Base-by-base conservation (phyloP, 2,888 invertebrate genomes). In the Drosophila rellima region DNA sequence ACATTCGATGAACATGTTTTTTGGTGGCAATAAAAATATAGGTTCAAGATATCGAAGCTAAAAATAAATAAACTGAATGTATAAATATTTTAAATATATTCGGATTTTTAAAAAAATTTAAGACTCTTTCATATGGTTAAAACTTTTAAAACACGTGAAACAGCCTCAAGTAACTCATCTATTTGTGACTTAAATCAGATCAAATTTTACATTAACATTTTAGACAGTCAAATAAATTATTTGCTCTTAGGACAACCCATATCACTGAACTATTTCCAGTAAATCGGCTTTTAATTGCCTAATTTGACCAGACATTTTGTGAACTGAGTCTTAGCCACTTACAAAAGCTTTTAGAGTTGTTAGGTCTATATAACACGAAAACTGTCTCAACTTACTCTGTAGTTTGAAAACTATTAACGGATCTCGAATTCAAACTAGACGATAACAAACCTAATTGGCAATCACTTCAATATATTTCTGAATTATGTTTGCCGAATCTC, bases 21-120 rank as follows among this genome's bases (percentile, higher is more conserved):
- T 23, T 31, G 17, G 15, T 18, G 10, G 33, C 39, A 52, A 48
- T 61, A 15, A 35, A 55, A 51, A 56, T 40, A 74, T 64, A 70
- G n/a, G n/a, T 45, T 29, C 18, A 18, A 33, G 18, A 55, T 8
- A 39, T 31, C 18, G 1, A 1, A 15, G 50, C 66, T 75, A 78
- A 61, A 78, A 66, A 84, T 74, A 79, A 56, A 56, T 40, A 17
- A 31, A n/a, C 15, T 13, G 18, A 8, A 29, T n/a, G 35, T 44
- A 35, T 26, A 35, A 64, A 39, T 47, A 45, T 51, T 33, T 51
- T 37, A 8, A 20, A 39, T 29, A n/a, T 44, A 17, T 10, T 39
- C 10, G 11, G 20, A 57, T 31, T 20, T 39, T 11, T 10, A 40
- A 18, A 10, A 40, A 18, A 17, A 37, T 7, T n/a, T n/a, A 15